Evolutionary conservation across 2,888 invertebrate species (phyloP), one percentile per base, ranked within the genome.

Genomic region (Hetaerina titia): DNA sequence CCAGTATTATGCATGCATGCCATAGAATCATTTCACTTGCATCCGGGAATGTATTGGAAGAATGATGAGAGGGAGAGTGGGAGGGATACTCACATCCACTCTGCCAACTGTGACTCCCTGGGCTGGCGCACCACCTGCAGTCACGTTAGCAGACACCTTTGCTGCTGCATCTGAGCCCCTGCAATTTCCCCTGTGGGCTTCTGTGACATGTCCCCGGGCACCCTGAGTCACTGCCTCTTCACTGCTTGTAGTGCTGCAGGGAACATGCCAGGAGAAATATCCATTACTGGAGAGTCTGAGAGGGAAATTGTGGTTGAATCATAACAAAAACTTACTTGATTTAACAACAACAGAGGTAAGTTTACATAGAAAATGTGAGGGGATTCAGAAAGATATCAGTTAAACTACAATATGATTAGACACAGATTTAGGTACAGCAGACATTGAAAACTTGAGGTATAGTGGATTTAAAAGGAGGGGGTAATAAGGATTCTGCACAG

Each of bases 141-240:
- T 31, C 11, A 31, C 19, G 69, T 69, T 69, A n/a, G 69, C n/a
- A n/a, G 69, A 69, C 69, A 69, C n/a, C 69, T n/a, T 69, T 31
- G 81, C 15, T 13, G 45, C 45, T 45, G 45, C 45, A 45, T 45
- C 45, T 45, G 45, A 45, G 45, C 2, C 45, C 45, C 45, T 45
- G 45, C 45, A 4, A 45, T 45, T 45, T 1, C 74, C 22, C 4
- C 22, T 22, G 74, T 22, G n/a, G 74, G 25, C n/a, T 22, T 89
- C 89, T 19, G 57, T 25, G 57, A 31, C 56, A 56, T 60, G 89
- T 11, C 57, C 11, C 31, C 89, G 6, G 89, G 31, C 89, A 57
- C 57, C 56, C 87, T 96, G 96, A 95, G 96, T 96, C 94, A 96
- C 97, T 69, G 97, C 97, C 95, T 97, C 97, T 95, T 97, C 97